phyloP scores from a whole-genome alignment of 2,113 vertebrate genomes.

The Dipodomys merriami region DNA sequence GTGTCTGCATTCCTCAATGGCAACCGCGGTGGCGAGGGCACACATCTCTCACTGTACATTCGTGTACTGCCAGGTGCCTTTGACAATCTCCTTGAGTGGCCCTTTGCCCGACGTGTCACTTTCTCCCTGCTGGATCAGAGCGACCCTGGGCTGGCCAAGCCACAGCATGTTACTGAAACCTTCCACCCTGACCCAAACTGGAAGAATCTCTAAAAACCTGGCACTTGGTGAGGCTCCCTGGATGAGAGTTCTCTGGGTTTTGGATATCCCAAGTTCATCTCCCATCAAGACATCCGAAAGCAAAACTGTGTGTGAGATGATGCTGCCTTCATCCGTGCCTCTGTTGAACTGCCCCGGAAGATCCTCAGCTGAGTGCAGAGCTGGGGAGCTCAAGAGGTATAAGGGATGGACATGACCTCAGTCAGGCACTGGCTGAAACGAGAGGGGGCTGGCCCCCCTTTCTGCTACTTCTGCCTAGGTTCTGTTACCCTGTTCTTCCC shows the following conservation, averaged over 20 bases:
- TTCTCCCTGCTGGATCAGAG: constrained; percentile 99
- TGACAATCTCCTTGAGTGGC: constrained; percentile 99
- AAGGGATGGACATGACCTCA: constrained; percentile 18
- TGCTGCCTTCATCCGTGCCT: constrained; percentile 96
- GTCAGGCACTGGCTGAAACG: constrained; percentile 34
- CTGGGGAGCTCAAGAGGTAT: background rate
- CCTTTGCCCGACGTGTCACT: constrained; percentile 98
- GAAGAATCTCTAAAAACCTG: constrained; percentile 99
- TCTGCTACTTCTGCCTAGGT: constrained; percentile 9
- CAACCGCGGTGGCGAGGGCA: constrained; percentile 97
- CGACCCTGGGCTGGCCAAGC: constrained; percentile 97
- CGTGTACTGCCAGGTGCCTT: constrained; percentile 96
- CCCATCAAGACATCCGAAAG: constrained; percentile 98
- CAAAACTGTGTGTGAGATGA: constrained; percentile 98
- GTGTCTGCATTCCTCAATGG: constrained; percentile 98
- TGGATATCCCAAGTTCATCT: constrained; percentile 99
- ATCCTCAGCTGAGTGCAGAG: constrained; percentile 91
- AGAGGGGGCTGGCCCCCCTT: constrained; percentile 74
- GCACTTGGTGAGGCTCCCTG: constrained; percentile 93
- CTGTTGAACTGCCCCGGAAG: constrained; percentile 97
- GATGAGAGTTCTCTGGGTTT: constrained; percentile 98
- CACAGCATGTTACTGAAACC: constrained; percentile 98
- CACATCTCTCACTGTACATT: constrained; percentile 97
- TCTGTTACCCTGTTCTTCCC: background rate
- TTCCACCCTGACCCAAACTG: constrained; percentile 99